These are phyloP conservation scores for Neomorphus geoffroyi DNA, from an alignment of 2,797 vertebrate species.

Conservation along the genomic window DNA sequence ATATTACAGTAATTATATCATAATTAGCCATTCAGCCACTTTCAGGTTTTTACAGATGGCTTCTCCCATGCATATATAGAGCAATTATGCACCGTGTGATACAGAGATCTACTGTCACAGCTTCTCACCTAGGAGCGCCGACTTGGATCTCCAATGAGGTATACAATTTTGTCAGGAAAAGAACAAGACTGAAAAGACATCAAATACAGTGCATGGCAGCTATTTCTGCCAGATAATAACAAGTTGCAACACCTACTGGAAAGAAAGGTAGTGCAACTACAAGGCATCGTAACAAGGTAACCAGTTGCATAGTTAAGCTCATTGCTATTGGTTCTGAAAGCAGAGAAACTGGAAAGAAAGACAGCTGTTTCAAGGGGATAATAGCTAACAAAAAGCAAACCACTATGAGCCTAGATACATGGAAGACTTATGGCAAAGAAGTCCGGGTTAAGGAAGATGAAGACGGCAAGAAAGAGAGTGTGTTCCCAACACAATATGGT, in stretches of 20 bases:
- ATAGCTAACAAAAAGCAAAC: not conserved
- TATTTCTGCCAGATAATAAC: not conserved
- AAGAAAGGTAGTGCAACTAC: not conserved
- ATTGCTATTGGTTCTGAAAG: not conserved
- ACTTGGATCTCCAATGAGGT: not conserved
- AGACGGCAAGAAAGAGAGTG: not conserved
- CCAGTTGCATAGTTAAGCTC: not conserved
- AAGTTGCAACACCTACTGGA: not conserved
- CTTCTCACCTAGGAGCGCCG: fast-evolving
- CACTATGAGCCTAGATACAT: not conserved
- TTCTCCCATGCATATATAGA: not conserved
- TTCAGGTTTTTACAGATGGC: not conserved
- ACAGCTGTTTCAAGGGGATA: not conserved
- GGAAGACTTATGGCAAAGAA: not conserved
- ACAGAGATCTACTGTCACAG: not conserved
- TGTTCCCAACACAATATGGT: not conserved
- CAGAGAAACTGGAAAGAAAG: not conserved
- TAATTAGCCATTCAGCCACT: not conserved
- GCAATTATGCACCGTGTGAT: not conserved
- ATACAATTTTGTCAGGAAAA: not conserved
- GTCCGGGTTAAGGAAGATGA: not conserved
- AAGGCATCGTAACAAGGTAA: not conserved
- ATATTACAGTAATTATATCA: not conserved
- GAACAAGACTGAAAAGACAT: not conserved
- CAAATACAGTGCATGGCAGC: not conserved